phyloP scores from a whole-genome alignment of 2,888 invertebrate species.

The Chrysolina americana region DNA sequence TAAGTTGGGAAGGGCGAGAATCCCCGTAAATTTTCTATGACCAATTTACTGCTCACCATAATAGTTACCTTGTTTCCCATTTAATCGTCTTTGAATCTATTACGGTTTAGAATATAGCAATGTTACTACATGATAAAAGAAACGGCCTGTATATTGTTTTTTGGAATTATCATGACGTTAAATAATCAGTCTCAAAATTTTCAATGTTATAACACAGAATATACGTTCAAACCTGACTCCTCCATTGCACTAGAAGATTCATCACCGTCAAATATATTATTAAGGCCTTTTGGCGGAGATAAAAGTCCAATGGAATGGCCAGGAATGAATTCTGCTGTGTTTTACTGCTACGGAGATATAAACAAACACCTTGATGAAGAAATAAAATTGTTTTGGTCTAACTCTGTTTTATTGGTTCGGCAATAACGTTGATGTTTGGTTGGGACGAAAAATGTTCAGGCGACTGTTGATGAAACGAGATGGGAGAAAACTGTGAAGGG shows the following conservation, averaged over 20 bases:
- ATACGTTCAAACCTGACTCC: too few relatives aligned
- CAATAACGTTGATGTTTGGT: background rate
- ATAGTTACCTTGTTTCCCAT: too few relatives aligned
- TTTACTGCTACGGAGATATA: background rate
- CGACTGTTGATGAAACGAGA: background rate
- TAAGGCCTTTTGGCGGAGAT: background rate
- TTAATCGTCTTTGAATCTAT: too few relatives aligned
- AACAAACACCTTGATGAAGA: conserved; percentile 9
- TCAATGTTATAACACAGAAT: too few relatives aligned
- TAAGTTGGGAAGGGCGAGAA: too few relatives aligned
- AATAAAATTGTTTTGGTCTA: conserved; percentile 2
- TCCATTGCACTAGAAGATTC: background rate
- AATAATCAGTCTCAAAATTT: too few relatives aligned
- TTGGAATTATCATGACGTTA: too few relatives aligned
- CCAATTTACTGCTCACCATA: too few relatives aligned
- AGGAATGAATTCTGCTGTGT: background rate
- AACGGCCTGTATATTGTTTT: too few relatives aligned
- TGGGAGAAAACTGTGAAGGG: background rate
- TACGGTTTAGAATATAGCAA: too few relatives aligned
- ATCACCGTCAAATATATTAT: background rate
- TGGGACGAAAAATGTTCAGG: background rate
- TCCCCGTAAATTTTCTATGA: too few relatives aligned
- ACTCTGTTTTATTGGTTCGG: background rate
- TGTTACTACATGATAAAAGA: too few relatives aligned
- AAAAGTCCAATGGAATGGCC: background rate